phyloP scores from a whole-genome alignment of 2,888 invertebrate genomes.

The Piscicola geometra region DNA sequence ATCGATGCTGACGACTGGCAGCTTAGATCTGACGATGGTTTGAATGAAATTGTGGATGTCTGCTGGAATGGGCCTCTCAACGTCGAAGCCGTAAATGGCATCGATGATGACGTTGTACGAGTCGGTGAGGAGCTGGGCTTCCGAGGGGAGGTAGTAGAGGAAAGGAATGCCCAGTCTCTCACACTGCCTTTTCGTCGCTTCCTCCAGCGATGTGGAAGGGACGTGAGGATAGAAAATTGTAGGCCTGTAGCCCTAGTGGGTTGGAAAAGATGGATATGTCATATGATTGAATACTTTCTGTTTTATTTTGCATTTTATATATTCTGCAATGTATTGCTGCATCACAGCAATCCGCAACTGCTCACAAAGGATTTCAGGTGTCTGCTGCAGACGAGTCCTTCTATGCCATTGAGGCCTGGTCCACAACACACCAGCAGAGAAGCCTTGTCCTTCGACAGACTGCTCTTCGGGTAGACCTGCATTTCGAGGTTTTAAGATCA shows the following conservation, averaged over 20 bases:
- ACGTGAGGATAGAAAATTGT: slow-evolving; percentile 79
- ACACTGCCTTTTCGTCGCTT: slow-evolving; percentile 78
- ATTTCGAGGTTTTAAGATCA: too few species aligned
- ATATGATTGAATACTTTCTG: not conserved
- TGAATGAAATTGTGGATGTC: slow-evolving; percentile 61
- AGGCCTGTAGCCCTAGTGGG: slow-evolving; percentile 68
- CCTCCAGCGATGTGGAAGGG: slow-evolving; percentile 74
- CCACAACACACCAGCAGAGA: slow-evolving; percentile 65
- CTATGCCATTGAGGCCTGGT: slow-evolving; percentile 95
- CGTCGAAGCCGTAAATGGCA: slow-evolving; percentile 91
- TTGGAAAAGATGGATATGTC: not conserved
- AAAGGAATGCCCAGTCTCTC: slow-evolving; percentile 70
- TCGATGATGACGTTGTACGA: slow-evolving; percentile 77
- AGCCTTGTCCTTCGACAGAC: slow-evolving; percentile 50
- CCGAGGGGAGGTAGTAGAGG: slow-evolving; percentile 58
- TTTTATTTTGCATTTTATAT: not conserved
- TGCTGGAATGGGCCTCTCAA: slow-evolving; percentile 68
- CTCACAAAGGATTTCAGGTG: slow-evolving; percentile 76
- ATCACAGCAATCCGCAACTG: slow-evolving; percentile 32
- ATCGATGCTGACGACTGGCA: slow-evolving; percentile 71
- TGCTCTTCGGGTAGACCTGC: slow-evolving; percentile 47
- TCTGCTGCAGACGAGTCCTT: slow-evolving; percentile 91
- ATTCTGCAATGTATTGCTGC: not conserved
- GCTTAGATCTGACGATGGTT: slow-evolving; percentile 49
- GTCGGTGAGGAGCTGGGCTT: slow-evolving; percentile 48